phyloP scores from a whole-genome alignment of 1,140 invertebrate genomes.

The Odontomachus brunneus region DNA sequence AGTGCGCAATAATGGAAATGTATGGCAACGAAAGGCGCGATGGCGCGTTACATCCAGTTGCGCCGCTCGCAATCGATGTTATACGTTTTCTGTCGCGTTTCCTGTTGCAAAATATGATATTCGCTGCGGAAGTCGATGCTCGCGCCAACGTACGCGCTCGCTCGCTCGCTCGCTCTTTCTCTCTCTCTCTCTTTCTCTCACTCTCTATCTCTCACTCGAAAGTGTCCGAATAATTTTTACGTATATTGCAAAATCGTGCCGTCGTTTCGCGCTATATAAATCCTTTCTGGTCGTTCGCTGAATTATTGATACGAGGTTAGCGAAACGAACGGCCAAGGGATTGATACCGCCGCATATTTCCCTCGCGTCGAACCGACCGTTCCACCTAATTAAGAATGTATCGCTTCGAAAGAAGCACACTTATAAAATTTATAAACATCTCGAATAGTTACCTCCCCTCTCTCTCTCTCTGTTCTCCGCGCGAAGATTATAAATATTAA shows the following conservation, averaged over 20 bases:
- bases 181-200: too few species aligned
- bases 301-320: constrained; percentile 3
- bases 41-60: constrained; percentile 55
- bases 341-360: background rate
- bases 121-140: constrained; percentile 38
- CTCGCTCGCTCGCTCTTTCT: too few species aligned
- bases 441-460: background rate
- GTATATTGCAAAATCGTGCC: constrained; percentile 26
- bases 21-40: constrained; percentile 56
- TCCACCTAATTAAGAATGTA: background rate
- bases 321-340: background rate
- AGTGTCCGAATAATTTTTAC: constrained; percentile 35
- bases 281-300: background rate
- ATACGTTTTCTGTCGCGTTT: constrained; percentile 55
- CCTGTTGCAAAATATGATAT: constrained; percentile 54
- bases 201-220: constrained; percentile 14
- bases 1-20: constrained; percentile 62
- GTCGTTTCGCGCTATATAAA: constrained; percentile 27
- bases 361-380: background rate
- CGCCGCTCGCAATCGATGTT: constrained; percentile 53
- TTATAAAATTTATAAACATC: constrained; percentile 1
- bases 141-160: background rate
- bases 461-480: too few species aligned
- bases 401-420: background rate
- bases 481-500: background rate